Evolutionary conservation across 2,113 vertebrate genomes (phyloP).

Genomic region (Pygoscelis antarcticus): DNA sequence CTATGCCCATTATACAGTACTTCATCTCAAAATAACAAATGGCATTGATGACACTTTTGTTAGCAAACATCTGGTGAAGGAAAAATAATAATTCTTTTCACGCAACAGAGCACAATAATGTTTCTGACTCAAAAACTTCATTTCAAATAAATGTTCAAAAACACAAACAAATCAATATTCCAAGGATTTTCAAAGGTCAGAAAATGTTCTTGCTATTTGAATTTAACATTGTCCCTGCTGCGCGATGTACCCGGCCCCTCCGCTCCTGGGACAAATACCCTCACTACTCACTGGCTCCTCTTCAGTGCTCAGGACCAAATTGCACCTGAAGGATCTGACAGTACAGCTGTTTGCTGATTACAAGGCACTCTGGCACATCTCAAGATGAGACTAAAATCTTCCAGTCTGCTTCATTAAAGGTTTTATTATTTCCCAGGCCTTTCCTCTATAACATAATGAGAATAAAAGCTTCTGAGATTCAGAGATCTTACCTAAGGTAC

Average conservation of each 20-base stretch:
- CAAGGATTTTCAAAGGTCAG: neutral
- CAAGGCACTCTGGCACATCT: slow-evolving; percentile 62
- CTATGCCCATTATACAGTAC: neutral
- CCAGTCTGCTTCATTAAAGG: slow-evolving; percentile 23
- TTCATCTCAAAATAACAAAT: neutral
- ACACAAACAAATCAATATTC: neutral
- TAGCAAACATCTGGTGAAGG: neutral
- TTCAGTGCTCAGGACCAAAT: slow-evolving; percentile 54
- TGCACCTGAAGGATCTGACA: slow-evolving; percentile 46
- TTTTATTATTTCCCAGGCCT: slow-evolving; percentile 62
- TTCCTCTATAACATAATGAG: slow-evolving; percentile 64
- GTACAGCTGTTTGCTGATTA: slow-evolving; percentile 63
- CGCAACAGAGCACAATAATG: neutral
- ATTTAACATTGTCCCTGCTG: neutral
- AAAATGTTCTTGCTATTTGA: neutral
- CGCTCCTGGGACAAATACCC: neutral
- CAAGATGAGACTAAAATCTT: slow-evolving; percentile 67
- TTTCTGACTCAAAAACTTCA: rapidly evolving
- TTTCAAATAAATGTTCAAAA: neutral
- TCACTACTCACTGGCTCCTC: slow-evolving; percentile 33
- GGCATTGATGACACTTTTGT: neutral
- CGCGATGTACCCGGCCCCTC: neutral
- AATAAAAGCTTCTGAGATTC: slow-evolving; percentile 69
- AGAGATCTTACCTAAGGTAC: slow-evolving; percentile 39
- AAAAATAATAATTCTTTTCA: neutral